Base-by-base conservation (phyloP, 1,140 invertebrate species). In the Calliopsis andreniformis region DNA sequence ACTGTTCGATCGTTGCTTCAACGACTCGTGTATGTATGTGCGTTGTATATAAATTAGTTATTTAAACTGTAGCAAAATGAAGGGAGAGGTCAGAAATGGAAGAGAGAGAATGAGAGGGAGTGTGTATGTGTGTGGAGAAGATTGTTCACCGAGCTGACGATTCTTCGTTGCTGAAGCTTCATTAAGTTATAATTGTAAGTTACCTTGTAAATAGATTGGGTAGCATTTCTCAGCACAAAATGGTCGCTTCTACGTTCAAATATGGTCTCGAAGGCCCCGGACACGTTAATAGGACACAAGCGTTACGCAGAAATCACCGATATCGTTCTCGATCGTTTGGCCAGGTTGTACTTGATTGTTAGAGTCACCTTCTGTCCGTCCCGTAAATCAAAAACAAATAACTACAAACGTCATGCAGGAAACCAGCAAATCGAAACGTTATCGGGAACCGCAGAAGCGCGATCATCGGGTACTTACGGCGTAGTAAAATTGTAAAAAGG, bases 31-130 rank as follows among this genome's bases (percentile, higher is more conserved):
- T 85, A 56, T 87, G 79, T 82, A 81, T 84, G 81, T 10, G 35
- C 83, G 84, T 83, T 88, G 88, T 87, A 87, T 7, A 88, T 89
- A 89, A 80, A 86, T 42, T 87, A 88, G 79, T 85, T 86, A 88
- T 87, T 87, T 86, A 87, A 85, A 86, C 67, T 69, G 82, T 80
- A 80, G 67, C 23, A 61, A 67, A 78, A 83, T 59, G 28, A 70
- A 45, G 14, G 35, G 23, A 32, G 47, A 20, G 49, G 30, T 39
- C 62, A 25, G 12, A 43, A 51, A 45, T 35, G 43, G 30, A 28
- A 67, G 45, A 18, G 25, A 61, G 49, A 67, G 59, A 77, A 30
- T 30, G 55, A 56, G 39, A 70, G 30, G 43, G 35, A 20, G 2
- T 25, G 39, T n/a, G 45, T 58, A 42, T 35, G 32, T 39, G 39